Conservation (phyloP, 2,113 vertebrate species). For the Toxostoma redivivum region DNA sequence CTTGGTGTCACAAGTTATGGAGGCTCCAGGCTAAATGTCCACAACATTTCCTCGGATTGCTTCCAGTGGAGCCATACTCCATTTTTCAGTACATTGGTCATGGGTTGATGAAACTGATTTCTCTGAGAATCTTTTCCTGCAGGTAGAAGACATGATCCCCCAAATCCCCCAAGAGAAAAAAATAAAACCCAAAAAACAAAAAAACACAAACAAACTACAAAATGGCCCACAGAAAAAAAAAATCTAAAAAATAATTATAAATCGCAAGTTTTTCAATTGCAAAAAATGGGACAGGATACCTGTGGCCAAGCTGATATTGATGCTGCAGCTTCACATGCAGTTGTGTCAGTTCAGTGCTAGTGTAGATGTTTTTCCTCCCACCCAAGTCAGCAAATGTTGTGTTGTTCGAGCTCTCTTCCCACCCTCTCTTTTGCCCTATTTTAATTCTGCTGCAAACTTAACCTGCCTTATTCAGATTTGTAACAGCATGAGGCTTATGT, state of each 20-base stretch:
- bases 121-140: background rate
- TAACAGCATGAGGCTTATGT: conserved; percentile 7
- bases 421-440: background rate
- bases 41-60: background rate
- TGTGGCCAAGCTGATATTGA: background rate
- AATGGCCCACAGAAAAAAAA: background rate
- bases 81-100: background rate
- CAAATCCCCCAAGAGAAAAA: background rate
- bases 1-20: conserved; percentile 1
- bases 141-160: background rate
- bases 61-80: background rate
- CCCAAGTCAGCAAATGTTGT: background rate
- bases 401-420: background rate
- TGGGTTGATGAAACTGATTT: background rate
- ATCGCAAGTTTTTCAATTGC: background rate
- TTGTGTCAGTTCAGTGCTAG: background rate
- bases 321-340: background rate
- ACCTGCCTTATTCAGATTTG: conserved; percentile 13
- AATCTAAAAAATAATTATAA: background rate
- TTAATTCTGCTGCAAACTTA: conserved; percentile 24
- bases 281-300: background rate
- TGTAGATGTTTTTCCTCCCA: background rate
- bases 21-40: conserved; percentile 14
- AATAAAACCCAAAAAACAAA: background rate
- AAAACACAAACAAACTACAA: background rate